Percentiles rank a stretch among this genome's conserved stretches.
Conservation (phyloP, 2,113 vertebrate genomes). For the Cavia porcellus region DNA sequence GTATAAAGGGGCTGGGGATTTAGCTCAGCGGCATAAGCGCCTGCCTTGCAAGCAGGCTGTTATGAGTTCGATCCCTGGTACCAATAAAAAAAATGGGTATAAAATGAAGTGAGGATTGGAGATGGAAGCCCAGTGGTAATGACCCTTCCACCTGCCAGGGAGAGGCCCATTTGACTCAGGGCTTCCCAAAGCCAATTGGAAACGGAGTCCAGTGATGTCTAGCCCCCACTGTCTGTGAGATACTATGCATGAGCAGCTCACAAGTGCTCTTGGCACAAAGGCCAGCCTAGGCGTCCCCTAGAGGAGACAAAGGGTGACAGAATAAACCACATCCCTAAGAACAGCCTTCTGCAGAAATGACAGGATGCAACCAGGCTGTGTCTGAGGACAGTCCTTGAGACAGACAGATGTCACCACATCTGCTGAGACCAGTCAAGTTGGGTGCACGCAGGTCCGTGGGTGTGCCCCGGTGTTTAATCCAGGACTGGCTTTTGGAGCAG, state of each 20-base stretch:
- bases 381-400: slow-evolving; percentile 4
- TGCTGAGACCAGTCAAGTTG: neutral
- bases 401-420: neutral
- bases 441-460: neutral
- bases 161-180: fast-evolving
- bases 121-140: neutral
- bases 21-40: no score
- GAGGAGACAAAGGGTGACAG: neutral
- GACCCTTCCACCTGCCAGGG: neutral
- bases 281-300: neutral
- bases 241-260: neutral
- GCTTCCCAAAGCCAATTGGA: neutral
- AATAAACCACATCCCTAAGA: neutral
- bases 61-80: no score
- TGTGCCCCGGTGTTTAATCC: neutral
- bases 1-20: no score
- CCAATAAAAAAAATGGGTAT: neutral
- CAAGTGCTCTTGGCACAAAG: neutral
- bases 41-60: no score
- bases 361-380: fast-evolving
- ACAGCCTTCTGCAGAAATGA: neutral
- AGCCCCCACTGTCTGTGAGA: neutral
- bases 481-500: neutral
- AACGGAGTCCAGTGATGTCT: neutral
- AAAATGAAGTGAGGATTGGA: neutral